These are phyloP conservation scores for Podarcis cretensis DNA, from an alignment of 2,113 vertebrate genomes.

Conservation along the genomic window DNA sequence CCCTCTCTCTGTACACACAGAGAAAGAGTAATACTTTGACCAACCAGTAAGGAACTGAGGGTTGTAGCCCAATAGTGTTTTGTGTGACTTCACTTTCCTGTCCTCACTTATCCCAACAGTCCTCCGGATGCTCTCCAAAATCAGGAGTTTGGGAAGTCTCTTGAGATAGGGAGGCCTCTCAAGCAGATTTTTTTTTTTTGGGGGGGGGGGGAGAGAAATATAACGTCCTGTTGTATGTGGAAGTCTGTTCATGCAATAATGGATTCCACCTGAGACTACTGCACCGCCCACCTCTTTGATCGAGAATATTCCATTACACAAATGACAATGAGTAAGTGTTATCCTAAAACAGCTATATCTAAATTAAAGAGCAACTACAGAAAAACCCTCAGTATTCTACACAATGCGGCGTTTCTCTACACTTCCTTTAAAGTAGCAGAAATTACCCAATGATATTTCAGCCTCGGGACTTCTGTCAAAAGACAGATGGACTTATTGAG, in stretches of 20 bases:
- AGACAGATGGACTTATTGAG: slow-evolving; percentile 10
- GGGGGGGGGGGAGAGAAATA: no score
- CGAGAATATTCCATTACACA: not conserved
- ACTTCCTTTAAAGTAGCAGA: slow-evolving; percentile 46
- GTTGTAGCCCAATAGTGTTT: no score
- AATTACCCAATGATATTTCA: slow-evolving; percentile 46
- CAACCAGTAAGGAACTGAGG: not conserved
- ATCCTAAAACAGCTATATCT: not conserved
- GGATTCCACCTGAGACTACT: not conserved
- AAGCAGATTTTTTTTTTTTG: no score
- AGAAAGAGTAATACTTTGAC: not conserved
- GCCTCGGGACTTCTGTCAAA: slow-evolving; percentile 12
- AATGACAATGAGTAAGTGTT: not conserved
- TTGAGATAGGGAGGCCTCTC: no score
- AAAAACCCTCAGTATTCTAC: not conserved
- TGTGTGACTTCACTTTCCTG: no score
- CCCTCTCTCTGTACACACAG: not conserved
- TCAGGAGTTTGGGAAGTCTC: no score
- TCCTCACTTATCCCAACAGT: no score
- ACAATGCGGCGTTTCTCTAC: slow-evolving; percentile 46
- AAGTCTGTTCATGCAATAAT: no score
- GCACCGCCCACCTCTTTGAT: not conserved
- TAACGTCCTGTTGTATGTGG: no score
- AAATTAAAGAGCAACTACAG: not conserved
- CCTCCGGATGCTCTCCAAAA: no score